phyloP scores from a whole-genome alignment of 2,113 vertebrate genomes.

The Cygnus atratus region DNA sequence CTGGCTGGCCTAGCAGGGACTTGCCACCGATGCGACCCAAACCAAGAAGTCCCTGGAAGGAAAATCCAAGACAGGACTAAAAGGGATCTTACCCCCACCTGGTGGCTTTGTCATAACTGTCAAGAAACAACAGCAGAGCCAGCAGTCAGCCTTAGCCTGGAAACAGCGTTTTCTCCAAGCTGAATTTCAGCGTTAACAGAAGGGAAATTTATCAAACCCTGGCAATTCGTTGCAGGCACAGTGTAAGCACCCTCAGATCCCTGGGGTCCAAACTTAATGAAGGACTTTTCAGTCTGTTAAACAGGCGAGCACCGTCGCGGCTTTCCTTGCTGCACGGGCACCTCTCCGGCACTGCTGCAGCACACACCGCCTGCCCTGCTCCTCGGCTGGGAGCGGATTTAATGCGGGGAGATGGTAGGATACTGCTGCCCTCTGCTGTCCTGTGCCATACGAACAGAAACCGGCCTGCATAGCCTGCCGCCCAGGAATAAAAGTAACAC shows the following conservation, averaged over 20 bases:
- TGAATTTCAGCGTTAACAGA: accelerated
- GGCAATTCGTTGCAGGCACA: accelerated
- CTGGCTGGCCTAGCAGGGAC: no score
- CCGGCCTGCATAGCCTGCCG: background rate
- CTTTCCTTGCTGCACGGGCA: accelerated
- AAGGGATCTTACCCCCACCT: conserved; percentile 5
- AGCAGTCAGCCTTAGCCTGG: accelerated
- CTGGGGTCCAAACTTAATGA: accelerated
- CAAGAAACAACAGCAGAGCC: background rate
- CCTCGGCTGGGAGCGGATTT: accelerated
- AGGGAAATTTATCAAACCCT: accelerated
- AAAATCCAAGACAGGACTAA: background rate
- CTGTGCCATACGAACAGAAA: background rate
- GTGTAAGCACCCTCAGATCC: accelerated
- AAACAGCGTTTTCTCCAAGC: accelerated
- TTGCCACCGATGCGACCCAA: accelerated
- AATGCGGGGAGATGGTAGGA: background rate
- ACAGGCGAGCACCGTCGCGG: accelerated
- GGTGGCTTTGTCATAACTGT: background rate
- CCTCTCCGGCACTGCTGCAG: accelerated
- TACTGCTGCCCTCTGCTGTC: conserved; percentile 67
- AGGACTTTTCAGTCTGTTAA: accelerated
- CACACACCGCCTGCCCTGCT: background rate
- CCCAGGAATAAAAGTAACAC: accelerated
- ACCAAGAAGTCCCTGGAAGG: background rate